These are phyloP conservation scores for Mus caroli DNA, from an alignment of 2,797 vertebrate genomes.

Conservation along the genomic window DNA sequence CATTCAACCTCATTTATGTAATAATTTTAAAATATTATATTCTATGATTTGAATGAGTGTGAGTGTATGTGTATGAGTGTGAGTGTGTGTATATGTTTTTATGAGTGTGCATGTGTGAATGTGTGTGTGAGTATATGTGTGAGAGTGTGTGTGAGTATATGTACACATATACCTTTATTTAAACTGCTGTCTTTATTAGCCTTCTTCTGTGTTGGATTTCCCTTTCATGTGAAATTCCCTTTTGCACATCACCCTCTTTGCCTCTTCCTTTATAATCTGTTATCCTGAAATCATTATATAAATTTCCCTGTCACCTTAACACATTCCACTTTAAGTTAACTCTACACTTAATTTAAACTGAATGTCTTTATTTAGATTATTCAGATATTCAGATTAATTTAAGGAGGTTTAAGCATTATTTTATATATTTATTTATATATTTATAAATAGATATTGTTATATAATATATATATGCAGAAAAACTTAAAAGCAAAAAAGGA, in stretches of 20 bases:
- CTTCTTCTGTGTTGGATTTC: neutral
- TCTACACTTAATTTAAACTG: neutral
- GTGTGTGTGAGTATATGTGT: neutral
- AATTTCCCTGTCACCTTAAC: slow-evolving; percentile 51
- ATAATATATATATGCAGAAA: neutral
- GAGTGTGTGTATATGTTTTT: no score
- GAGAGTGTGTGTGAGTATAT: neutral
- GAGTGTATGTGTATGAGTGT: neutral
- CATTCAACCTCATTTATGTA: slow-evolving; percentile 10
- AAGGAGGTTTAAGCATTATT: neutral
- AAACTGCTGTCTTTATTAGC: neutral
- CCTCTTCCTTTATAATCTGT: neutral
- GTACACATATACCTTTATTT: neutral
- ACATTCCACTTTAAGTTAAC: neutral
- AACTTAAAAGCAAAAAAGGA: neutral
- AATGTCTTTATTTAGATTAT: neutral
- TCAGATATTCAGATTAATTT: neutral
- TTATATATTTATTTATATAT: no score
- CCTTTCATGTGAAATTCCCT: neutral
- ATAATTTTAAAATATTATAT: neutral
- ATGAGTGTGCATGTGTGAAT: neutral
- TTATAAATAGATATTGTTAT: no score
- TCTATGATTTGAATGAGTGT: neutral
- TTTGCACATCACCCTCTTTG: neutral
- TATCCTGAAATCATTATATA: neutral